These are phyloP conservation scores for Pseudochirops corinnae DNA, from an alignment of 2,797 vertebrate genomes.

Conservation along the genomic window DNA sequence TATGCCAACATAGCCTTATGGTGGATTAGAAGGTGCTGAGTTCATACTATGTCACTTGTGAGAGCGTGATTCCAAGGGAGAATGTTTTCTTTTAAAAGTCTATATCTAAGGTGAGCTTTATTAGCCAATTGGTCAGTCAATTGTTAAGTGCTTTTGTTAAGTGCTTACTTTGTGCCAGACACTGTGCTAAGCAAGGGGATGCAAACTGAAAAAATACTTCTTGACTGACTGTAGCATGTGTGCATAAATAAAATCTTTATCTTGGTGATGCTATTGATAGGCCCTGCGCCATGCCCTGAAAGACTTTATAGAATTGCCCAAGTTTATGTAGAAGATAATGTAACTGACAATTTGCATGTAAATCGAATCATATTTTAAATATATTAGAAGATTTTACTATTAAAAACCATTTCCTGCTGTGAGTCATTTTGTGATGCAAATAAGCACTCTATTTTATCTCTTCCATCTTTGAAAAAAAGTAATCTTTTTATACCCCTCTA, in stretches of 20 bases:
- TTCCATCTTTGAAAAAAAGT: slow-evolving; percentile 22
- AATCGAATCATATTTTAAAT: slow-evolving; percentile 26
- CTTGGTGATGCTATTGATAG: background rate
- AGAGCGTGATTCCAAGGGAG: background rate
- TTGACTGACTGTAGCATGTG: background rate
- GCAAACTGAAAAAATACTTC: background rate
- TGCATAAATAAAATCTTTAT: background rate
- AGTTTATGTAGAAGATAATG: background rate
- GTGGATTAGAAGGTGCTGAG: background rate
- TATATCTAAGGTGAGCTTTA: background rate
- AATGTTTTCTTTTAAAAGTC: background rate
- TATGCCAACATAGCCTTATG: background rate
- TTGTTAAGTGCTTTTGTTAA: background rate
- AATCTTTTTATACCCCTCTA: background rate
- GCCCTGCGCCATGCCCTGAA: background rate
- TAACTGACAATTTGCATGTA: slow-evolving; percentile 2
- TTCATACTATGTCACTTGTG: background rate
- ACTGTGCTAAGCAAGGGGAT: background rate
- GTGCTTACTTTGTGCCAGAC: background rate
- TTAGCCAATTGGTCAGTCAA: background rate
- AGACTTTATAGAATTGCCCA: background rate
- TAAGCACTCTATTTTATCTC: slow-evolving; percentile 35
- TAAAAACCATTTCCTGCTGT: slow-evolving; percentile 2
- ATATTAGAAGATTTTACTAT: background rate
- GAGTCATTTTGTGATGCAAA: slow-evolving; percentile 1